phyloP scores from a whole-genome alignment of 1,140 invertebrate species.

The Drosophila lacertosa region DNA sequence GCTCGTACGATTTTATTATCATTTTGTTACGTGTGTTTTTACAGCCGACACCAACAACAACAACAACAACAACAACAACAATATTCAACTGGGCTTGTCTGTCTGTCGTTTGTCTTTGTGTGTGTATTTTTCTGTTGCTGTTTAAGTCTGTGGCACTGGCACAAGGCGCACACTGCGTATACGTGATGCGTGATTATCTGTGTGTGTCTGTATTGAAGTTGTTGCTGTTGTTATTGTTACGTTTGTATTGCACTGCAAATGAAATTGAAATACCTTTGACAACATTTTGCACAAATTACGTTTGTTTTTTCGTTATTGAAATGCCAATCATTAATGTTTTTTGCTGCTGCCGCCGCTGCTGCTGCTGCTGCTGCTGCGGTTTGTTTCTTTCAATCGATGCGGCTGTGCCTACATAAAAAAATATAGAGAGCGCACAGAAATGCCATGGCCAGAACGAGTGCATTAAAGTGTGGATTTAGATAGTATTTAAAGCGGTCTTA shows the following conservation, averaged over 20 bases:
- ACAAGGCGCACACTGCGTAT: slow-evolving; percentile 56
- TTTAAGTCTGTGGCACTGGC: slow-evolving; percentile 5
- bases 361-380: slow-evolving; percentile 6
- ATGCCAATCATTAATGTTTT: slow-evolving; percentile 24
- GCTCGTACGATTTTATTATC: slow-evolving; percentile 74
- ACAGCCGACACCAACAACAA: slow-evolving; percentile 51
- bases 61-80: slow-evolving; percentile 39
- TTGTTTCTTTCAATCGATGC: slow-evolving; percentile 16
- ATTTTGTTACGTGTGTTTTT: slow-evolving; percentile 81
- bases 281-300: slow-evolving; percentile 49
- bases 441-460: slow-evolving; percentile 7
- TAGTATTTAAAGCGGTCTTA: slow-evolving; percentile 8
- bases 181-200: slow-evolving; percentile 73
- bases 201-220: slow-evolving; percentile 2
- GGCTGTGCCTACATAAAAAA: background rate
- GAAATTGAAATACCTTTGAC: slow-evolving; percentile 56
- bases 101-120: slow-evolving; percentile 1
- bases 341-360: background rate
- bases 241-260: slow-evolving; percentile 43
- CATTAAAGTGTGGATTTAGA: slow-evolving; percentile 15
- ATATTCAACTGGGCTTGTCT: background rate
- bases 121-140: slow-evolving; percentile 24
- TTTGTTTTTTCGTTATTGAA: slow-evolving; percentile 40
- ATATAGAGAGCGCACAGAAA: background rate
- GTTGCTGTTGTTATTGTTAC: too few relatives aligned